Evolutionary conservation across 92 coral and sea anemone genomes (phyloP).

Genomic region (Palythoa grandis): DNA sequence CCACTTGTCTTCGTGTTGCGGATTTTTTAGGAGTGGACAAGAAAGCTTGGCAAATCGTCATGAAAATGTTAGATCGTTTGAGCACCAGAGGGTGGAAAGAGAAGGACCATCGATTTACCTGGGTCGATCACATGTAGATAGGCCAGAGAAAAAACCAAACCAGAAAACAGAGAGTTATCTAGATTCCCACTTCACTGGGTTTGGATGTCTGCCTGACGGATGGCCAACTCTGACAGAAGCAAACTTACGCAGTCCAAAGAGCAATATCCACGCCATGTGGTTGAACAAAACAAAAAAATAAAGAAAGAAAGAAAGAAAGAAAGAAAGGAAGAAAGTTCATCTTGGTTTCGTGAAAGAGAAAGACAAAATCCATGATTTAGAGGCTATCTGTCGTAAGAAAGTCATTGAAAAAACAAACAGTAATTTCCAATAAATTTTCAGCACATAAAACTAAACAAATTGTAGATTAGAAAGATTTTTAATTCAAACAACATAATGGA

Average conservation of each 20-base stretch:
- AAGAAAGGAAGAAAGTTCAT: too few species aligned
- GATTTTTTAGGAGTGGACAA: neutral
- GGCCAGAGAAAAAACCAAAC: neutral
- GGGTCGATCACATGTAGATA: neutral
- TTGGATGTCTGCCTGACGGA: conserved; percentile 7
- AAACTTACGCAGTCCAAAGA: neutral
- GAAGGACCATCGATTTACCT: neutral
- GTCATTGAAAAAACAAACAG: too few species aligned
- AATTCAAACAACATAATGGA: too few species aligned
- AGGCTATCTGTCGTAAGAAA: too few species aligned
- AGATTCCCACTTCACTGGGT: neutral
- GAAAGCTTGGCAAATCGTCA: neutral
- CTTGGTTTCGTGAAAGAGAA: too few species aligned
- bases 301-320: too few species aligned
- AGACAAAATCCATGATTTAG: too few species aligned
- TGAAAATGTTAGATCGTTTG: neutral
- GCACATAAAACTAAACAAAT: too few species aligned
- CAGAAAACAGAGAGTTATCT: neutral
- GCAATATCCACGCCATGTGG: neutral
- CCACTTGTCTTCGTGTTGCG: neutral
- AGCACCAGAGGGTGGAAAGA: neutral
- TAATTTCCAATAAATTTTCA: too few species aligned
- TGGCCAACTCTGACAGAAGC: neutral
- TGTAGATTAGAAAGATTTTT: too few species aligned
- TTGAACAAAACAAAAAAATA: too few species aligned